Percentiles rank a stretch among this genome's conserved stretches.
Conservation (phyloP, 2,797 vertebrate species). For the Chaunax sp. region DNA sequence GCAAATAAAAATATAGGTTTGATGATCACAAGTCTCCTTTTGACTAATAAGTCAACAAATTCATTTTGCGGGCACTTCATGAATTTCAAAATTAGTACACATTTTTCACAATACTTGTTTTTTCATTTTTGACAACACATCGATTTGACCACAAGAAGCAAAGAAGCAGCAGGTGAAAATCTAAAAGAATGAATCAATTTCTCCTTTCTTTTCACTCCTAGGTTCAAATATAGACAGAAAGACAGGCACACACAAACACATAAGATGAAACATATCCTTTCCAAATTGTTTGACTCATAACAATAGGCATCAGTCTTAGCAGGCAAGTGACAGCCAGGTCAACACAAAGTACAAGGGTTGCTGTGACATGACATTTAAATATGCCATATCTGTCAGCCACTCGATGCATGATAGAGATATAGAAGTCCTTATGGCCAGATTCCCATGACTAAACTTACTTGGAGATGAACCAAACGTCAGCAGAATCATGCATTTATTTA, state of each 20-base stretch:
- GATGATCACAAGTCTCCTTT: background rate
- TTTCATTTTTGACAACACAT: constrained; percentile 43
- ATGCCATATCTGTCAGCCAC: constrained; percentile 19
- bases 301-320: constrained; percentile 44
- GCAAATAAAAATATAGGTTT: constrained; percentile 23
- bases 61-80: constrained; percentile 30
- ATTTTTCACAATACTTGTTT: constrained; percentile 10
- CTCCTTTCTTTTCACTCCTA: constrained; percentile 30
- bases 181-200: constrained; percentile 8
- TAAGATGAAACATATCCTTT: constrained; percentile 29
- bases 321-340: constrained; percentile 38
- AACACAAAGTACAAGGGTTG: constrained; percentile 43
- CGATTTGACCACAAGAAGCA: constrained; percentile 48
- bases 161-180: constrained; percentile 52
- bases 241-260: constrained; percentile 19
- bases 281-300: constrained; percentile 20
- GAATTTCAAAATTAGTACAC: constrained; percentile 19
- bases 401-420: constrained; percentile 40
- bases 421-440: constrained; percentile 45
- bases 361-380: constrained; percentile 38
- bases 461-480: constrained; percentile 24
- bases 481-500: constrained; percentile 64
- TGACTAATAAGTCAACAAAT: constrained; percentile 15
- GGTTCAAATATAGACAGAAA: constrained; percentile 22
- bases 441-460: constrained; percentile 31